A percentile compares a stretch with the other conserved stretches of the same genome.
These are phyloP conservation scores for Dinomys branickii DNA, from an alignment of 2,113 vertebrate species.

Conservation along the genomic window DNA sequence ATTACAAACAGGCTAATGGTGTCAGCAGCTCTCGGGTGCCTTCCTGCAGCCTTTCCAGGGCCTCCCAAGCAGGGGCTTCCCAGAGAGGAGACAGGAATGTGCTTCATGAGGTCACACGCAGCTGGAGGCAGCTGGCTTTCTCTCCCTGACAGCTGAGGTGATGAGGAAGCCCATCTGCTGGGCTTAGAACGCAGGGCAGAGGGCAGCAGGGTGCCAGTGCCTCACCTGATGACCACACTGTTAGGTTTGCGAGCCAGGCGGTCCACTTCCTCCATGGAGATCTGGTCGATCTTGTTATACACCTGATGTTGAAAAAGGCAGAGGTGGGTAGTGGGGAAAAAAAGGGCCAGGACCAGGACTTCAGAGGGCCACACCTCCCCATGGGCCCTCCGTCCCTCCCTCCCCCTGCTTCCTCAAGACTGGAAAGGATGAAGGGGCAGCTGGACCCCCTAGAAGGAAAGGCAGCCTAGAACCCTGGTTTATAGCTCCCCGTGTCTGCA, in stretches of 20 bases:
- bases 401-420: too few species aligned
- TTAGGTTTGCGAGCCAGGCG: constrained; percentile 92
- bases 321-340: background rate
- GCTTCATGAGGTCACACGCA: background rate
- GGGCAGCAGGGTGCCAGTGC: fast-evolving
- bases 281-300: constrained; percentile 99
- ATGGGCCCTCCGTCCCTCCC: background rate
- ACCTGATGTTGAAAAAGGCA: constrained; percentile 87
- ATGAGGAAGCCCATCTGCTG: background rate
- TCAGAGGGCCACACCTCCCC: background rate
- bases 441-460: background rate
- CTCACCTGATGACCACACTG: constrained; percentile 97
- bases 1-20: background rate
- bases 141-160: background rate
- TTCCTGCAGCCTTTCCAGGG: background rate
- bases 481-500: background rate
- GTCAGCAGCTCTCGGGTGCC: background rate
- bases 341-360: background rate
- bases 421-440: too few species aligned
- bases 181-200: background rate
- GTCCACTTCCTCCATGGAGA: constrained; percentile 98
- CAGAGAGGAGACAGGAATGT: background rate
- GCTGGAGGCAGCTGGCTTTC: background rate
- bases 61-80: background rate
- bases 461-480: background rate